Base-by-base conservation (phyloP, 2,113 vertebrate species). In the Colaptes auratus region DNA sequence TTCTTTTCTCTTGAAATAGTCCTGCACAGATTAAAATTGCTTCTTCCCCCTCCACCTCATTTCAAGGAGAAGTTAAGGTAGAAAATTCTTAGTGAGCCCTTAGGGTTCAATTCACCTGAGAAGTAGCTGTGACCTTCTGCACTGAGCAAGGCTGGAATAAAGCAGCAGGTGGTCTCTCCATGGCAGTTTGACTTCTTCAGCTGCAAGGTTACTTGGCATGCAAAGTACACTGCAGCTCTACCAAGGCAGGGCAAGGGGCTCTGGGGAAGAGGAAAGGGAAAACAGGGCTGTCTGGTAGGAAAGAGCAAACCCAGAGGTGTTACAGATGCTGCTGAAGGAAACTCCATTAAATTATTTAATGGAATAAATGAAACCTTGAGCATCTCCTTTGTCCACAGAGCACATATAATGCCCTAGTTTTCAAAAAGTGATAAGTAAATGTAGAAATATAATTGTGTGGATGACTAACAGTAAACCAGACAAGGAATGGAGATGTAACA, bases 71-170 rank as follows among this genome's bases (percentile, higher is more conserved):
- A 80, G 15, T 35, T 91, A 92, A 94, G 65, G 52, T 91, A 89
- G 28, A 95, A 95, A 95, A 80, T 67, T 88, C 71, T 64, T 92
- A 58, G 60, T 71, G 53, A 83, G 61, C 46, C 82, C 67, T 82
- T 36, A 74, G 64, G 78, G 79, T 75, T 96, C 84, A 82, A 85
- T 87, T 79, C 76, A 67, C 55, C 72, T 71, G 73, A 90, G 87
- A 86, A 92, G 80, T 81, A 86, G 67, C 48, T 58, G 10, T 84
- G 86, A 75, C 76, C 64, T 96, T 94, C 73, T 87, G 56, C 63
- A 64, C 61, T 64, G 80, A 92, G 31, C 44, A 92, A 64, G 82
- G 53, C 58, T 58, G 46, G 44, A 48, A 60, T 73, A 88, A 84
- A 72, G 25, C 27, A 4, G 79, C 92, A 96, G 84, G 91, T 94